Evolutionary conservation across 1,140 invertebrate species (phyloP), one percentile per base, ranked within the genome.

Genomic region (Phocides pigmalion): DNA sequence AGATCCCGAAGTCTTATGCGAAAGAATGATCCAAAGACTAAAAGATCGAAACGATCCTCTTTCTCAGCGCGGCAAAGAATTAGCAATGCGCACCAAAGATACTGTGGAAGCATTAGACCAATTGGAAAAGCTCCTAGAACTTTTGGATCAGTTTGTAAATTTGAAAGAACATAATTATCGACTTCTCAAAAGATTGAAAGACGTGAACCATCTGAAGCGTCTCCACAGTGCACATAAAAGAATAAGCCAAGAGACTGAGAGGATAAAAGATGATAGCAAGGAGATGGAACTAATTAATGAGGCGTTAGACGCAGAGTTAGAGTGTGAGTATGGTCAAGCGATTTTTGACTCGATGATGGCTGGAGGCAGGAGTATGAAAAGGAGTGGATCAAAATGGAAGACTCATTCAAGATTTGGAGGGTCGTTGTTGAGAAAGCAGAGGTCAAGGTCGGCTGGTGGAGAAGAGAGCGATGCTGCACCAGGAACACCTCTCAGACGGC

Each of bases 121-220:
- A 76, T 80, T 97, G 62, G 96, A 96, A 68, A 95, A 96, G 65
- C 84, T 97, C 3, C 94, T 96, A 68, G 93, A 94, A 49, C 84
- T 97, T 5, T 93, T 97, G 84, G 95, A 97, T 70, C 95, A 97
- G 71, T 92, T 97, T 25, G 89, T 96, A 3, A 93, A 93, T 8
- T 85, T 97, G 12, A 93, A 94, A 49, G 94, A 96, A 71, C 94
- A 96, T 68, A 97, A 96, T 77, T 88, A 93, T 1, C 93, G 93
- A 62, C 83, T 97, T 0, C 94, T 96, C 46, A 93, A 93, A 65
- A 91, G 94, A 37, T 93, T 96, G 11, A 93, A 95, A 50, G 96
- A 96, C 64, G 90, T 97, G 19, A 95, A 96, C 75, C 94, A 95
- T 72, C 90, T 95, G 11, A 95, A 94, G 75, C 93, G 93, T 17